Evolutionary conservation across 2,888 invertebrate genomes (phyloP).

Genomic region (Eilema caniola): DNA sequence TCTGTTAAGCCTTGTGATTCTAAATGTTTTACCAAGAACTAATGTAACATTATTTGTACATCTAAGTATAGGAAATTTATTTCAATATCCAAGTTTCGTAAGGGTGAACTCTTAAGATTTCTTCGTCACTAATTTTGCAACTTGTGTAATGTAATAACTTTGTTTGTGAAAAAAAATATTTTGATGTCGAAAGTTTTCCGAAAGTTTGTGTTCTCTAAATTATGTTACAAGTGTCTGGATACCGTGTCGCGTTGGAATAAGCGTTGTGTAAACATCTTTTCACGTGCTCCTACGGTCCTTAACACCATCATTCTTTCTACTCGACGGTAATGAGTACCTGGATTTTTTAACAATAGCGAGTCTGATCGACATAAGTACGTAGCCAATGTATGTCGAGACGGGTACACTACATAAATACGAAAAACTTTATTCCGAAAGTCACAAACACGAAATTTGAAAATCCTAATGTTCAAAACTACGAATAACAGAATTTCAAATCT

Average conservation of each 20-base stretch:
- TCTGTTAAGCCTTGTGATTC: no score
- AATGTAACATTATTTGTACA: not conserved
- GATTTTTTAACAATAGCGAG: no score
- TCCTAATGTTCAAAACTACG: no score
- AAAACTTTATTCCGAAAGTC: no score
- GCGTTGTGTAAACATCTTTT: not conserved
- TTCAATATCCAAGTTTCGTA: constrained; percentile 27
- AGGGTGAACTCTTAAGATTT: constrained; percentile 36
- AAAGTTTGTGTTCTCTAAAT: constrained; percentile 2
- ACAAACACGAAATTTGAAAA: no score
- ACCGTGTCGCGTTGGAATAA: not conserved
- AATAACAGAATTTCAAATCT: no score
- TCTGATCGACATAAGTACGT: no score
- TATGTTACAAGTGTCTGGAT: not conserved
- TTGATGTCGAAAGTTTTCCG: constrained; percentile 3
- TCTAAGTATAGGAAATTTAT: constrained; percentile 11
- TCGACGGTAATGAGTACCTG: no score
- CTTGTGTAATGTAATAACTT: not conserved
- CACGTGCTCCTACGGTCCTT: not conserved
- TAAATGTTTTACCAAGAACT: not conserved
- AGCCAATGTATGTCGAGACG: no score
- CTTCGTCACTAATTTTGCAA: constrained; percentile 21
- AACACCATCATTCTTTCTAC: not conserved
- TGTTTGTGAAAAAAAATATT: not conserved
- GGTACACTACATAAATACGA: no score